Percentiles rank a stretch among this genome's conserved stretches.
Evolutionary conservation across 2,888 invertebrate species (phyloP).

Genomic region (Clunio marinus): DNA sequence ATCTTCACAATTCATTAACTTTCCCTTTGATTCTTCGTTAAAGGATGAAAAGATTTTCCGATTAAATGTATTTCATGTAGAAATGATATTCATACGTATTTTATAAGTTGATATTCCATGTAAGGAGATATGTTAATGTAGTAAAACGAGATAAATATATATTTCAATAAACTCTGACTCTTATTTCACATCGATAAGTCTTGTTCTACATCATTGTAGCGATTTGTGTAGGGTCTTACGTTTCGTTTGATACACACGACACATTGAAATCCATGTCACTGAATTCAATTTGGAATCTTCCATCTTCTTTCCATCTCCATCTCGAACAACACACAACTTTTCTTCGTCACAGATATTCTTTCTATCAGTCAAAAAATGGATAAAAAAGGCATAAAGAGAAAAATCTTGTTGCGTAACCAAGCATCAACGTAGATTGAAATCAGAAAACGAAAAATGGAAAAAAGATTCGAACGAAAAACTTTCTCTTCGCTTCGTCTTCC

Average conservation of each 20-base stretch:
- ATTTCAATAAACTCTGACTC: background rate
- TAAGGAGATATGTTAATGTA: no score
- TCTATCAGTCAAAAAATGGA: background rate
- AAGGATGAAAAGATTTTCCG: no score
- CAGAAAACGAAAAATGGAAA: no score
- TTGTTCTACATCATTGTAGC: background rate
- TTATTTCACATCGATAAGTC: background rate
- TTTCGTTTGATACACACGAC: constrained; percentile 3
- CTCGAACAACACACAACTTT: no score
- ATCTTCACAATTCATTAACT: no score
- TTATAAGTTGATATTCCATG: no score
- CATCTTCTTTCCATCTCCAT: background rate
- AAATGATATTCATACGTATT: no score
- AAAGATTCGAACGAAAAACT: background rate
- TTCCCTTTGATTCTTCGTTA: no score
- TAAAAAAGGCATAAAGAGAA: constrained; percentile 23
- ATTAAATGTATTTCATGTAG: no score
- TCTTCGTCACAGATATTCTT: background rate
- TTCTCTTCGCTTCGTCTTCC: no score
- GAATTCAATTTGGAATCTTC: constrained; percentile 25
- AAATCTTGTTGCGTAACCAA: background rate
- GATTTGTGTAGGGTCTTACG: background rate
- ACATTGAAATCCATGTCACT: constrained; percentile 27
- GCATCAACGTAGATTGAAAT: background rate
- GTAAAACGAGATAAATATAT: no score